These are phyloP conservation scores for Nibea albiflora DNA, from an alignment of 2,113 vertebrate genomes.

Conservation along the genomic window DNA sequence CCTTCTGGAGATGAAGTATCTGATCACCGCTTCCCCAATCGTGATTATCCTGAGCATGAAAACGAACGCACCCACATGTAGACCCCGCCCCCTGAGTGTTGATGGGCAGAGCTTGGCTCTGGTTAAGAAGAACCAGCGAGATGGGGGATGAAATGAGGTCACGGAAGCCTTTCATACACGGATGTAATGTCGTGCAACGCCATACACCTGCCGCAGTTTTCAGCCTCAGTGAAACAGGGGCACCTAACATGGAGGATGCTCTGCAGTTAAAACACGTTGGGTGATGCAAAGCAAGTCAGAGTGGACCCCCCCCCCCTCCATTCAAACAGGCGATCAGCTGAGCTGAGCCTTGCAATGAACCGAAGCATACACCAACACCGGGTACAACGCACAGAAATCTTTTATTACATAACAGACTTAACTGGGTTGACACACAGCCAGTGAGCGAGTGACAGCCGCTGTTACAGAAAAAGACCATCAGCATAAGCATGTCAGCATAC, in stretches of 20 bases:
- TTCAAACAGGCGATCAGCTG: background rate
- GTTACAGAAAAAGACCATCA: slow-evolving; percentile 50
- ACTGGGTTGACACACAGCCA: slow-evolving; percentile 63
- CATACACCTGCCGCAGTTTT: background rate
- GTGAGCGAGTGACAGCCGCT: slow-evolving; percentile 37
- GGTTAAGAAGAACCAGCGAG: slow-evolving; percentile 16
- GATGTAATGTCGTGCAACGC: background rate
- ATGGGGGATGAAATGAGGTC: slow-evolving; percentile 65
- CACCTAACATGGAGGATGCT: background rate
- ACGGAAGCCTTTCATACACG: slow-evolving; percentile 3
- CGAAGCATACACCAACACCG: slow-evolving; percentile 16
- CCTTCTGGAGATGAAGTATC: background rate
- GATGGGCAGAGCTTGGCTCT: slow-evolving; percentile 37
- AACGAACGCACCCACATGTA: slow-evolving; percentile 52
- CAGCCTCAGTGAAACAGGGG: background rate
- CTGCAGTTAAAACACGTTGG: rapidly evolving
- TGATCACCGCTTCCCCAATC: background rate
- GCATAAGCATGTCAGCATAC: slow-evolving; percentile 45
- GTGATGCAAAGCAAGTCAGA: background rate
- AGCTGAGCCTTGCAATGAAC: slow-evolving; percentile 14
- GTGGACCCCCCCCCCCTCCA: too few relatives aligned
- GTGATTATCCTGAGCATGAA: background rate
- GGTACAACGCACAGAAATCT: slow-evolving; percentile 59
- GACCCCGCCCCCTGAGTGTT: slow-evolving; percentile 49
- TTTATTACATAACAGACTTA: slow-evolving; percentile 82